Evolutionary conservation across 2,797 vertebrate species (phyloP).

Genomic region (Phylloscopus collybita): DNA sequence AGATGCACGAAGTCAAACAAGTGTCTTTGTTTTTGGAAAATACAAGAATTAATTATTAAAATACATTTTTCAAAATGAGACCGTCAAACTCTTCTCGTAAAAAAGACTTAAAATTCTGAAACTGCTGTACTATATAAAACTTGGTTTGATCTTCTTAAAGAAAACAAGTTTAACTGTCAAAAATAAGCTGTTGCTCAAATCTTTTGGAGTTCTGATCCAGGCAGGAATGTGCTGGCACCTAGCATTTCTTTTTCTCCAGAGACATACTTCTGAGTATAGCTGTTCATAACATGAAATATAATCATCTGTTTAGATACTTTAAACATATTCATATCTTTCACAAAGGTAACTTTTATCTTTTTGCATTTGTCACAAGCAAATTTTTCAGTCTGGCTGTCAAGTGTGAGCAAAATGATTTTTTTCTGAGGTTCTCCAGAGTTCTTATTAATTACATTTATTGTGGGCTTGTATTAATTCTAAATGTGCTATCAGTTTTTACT

Average conservation of each 20-base stretch:
- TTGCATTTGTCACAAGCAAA: constrained; percentile 31
- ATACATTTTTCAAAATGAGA: constrained; percentile 40
- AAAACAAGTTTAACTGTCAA: background rate
- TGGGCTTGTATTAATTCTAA: background rate
- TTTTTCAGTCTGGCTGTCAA: constrained; percentile 64
- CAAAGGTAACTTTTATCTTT: constrained; percentile 1
- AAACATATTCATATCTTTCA: background rate
- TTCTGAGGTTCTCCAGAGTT: constrained; percentile 30
- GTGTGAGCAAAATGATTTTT: constrained; percentile 45
- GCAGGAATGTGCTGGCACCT: background rate
- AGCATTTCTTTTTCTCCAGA: constrained; percentile 6
- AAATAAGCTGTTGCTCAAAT: constrained; percentile 3
- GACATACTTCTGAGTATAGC: background rate
- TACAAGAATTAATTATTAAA: constrained; percentile 49
- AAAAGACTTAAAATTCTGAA: background rate
- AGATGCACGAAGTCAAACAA: background rate
- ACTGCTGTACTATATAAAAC: constrained; percentile 17
- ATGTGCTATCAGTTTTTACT: background rate
- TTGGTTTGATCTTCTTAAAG: constrained; percentile 46
- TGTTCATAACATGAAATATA: background rate
- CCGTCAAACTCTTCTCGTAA: constrained; percentile 38
- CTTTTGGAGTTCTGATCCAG: constrained; percentile 35
- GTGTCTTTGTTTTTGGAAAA: background rate
- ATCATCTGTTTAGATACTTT: background rate
- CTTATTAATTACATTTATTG: constrained; percentile 46